Conservation (phyloP, 1,140 invertebrate species). For the Coptotermes formosanus region DNA sequence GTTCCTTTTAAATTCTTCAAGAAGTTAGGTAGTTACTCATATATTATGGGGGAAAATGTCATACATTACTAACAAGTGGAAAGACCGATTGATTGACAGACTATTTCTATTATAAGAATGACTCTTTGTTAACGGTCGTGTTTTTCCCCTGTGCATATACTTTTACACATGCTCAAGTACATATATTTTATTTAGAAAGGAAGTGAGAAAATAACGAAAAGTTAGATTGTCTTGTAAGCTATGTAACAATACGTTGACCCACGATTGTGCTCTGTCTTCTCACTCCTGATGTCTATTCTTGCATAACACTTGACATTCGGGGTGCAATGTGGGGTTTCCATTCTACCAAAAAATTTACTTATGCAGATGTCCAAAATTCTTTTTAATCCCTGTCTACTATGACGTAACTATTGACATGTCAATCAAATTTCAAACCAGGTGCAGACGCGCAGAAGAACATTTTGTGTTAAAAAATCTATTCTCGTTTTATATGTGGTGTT, state of each 20-base stretch:
- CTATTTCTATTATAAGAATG: background rate
- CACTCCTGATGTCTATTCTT: background rate
- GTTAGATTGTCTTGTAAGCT: conserved; percentile 3
- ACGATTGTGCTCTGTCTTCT: background rate
- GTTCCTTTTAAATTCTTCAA: conserved; percentile 6
- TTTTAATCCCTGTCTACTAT: background rate
- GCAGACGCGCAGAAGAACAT: background rate
- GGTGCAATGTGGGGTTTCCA: background rate
- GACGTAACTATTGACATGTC: conserved; percentile 16
- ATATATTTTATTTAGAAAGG: background rate
- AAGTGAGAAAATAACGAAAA: background rate
- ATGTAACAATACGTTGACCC: background rate
- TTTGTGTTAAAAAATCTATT: background rate
- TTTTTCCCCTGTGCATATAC: background rate
- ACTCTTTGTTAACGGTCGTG: background rate
- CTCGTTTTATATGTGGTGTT: background rate
- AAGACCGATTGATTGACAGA: background rate
- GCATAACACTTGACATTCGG: background rate
- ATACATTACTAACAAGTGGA: background rate
- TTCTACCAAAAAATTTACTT: background rate
- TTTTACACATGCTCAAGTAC: background rate
- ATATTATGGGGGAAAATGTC: background rate
- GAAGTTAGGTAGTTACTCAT: background rate
- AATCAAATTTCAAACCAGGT: conserved; percentile 23
- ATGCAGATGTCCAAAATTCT: conserved; percentile 18